A percentile compares a stretch with the other conserved stretches of the same genome.
phyloP scores from a whole-genome alignment of 2,113 vertebrate genomes.

The Dolichotis patagonum region DNA sequence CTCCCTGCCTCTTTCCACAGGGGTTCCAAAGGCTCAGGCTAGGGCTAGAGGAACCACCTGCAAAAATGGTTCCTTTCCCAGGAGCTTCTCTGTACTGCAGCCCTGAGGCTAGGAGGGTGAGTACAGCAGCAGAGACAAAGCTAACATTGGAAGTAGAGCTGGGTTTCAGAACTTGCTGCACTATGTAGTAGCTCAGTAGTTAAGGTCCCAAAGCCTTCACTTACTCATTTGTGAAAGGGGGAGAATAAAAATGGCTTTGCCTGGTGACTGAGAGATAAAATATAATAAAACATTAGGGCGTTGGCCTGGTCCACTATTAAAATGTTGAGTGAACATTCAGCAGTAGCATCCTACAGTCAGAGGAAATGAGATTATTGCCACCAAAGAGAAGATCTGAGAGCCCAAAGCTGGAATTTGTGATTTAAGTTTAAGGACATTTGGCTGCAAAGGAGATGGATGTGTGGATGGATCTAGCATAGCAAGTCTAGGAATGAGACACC shows the following conservation, averaged over 20 bases:
- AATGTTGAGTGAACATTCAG: background rate
- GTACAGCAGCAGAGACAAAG: fast-evolving
- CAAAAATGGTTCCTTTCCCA: background rate
- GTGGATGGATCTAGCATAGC: background rate
- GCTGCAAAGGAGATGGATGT: fast-evolving
- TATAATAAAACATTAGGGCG: too few species aligned
- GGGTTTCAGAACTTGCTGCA: background rate
- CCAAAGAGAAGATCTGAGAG: background rate
- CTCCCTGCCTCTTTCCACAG: background rate
- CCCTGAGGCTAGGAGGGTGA: fast-evolving
- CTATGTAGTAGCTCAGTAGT: too few species aligned
- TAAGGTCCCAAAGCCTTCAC: background rate
- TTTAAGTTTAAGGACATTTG: fast-evolving
- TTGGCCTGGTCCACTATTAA: fast-evolving
- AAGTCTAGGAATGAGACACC: background rate
- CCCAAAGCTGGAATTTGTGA: background rate
- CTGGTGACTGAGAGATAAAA: background rate
- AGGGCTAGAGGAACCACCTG: background rate
- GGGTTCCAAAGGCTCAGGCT: background rate
- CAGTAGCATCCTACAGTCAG: background rate
- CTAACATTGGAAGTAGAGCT: fast-evolving
- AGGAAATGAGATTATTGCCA: background rate
- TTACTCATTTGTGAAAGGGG: background rate
- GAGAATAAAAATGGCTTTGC: background rate
- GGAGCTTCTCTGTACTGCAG: fast-evolving